Evolutionary conservation across 2,888 invertebrate species (phyloP), one percentile per base, ranked within the genome.

Genomic region (Cosmorhoe ocellata): DNA sequence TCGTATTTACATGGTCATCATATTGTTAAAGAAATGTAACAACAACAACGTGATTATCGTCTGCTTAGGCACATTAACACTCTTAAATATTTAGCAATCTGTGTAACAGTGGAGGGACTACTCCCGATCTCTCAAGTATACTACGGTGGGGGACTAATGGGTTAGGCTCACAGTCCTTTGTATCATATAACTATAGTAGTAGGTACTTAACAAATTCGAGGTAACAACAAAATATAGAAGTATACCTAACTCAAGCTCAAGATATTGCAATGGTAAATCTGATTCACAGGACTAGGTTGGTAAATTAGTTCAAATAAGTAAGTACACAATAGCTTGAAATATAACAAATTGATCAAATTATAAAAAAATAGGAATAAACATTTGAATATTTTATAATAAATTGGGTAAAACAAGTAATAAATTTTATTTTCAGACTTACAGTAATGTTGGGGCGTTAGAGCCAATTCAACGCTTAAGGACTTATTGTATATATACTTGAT

Each of bases 1-100:
- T 84, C 85, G 87, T 87, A 89, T 87, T 84, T 88, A 89, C 88
- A 89, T 84, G 79, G 81, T 85, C 81, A 79, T 84, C 79, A 88
- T 89, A 89, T 89, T 89, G 89, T 85, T 86, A 88, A 82, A 84
- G 89, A 90, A 89, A 90, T 89, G 89, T 89, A 90, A 90, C 90
- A 84, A 87, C 76, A 81, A 83, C 80, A 83, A 81, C 77, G 13
- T 33, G 68, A 73, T 81, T 78, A 81, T 81, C 77, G 78, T 79
- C 83, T 77, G 76, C 78, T 86, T 87, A 89, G 89, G 88, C 89
- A 88, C 87, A 78, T 83, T 75, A 79, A 81, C 78, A 75, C 68
- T 71, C 74, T 76, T 76, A 72, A 67, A 71, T 61, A 70, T 69
- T 69, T 66, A 68, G 66, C 66, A 64, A 67, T 43, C 36, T 57